Evolutionary conservation across 1,140 invertebrate genomes (phyloP).

Genomic region (Helicoverpa armigera): DNA sequence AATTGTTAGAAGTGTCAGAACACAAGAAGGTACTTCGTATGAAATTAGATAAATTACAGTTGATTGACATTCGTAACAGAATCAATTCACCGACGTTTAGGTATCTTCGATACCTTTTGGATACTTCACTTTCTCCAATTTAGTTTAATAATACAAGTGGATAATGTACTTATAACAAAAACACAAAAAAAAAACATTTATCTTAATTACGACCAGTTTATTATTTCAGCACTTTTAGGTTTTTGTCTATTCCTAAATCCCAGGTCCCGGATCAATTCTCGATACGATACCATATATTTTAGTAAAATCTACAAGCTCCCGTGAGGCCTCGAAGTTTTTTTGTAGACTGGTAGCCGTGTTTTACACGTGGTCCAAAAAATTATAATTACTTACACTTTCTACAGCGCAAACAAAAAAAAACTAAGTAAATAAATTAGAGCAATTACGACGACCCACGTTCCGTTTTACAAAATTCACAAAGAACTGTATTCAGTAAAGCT

Average conservation of each 20-base stretch:
- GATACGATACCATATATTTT: too few species aligned
- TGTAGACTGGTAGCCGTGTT: too few species aligned
- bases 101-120: not conserved
- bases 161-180: not conserved
- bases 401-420: not conserved
- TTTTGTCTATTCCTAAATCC: too few species aligned
- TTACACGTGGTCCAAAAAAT: not conserved
- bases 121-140: not conserved
- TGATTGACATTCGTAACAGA: conserved; percentile 10
- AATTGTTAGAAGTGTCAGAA: not conserved
- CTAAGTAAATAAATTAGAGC: not conserved
- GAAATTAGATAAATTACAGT: not conserved
- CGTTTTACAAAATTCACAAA: not conserved
- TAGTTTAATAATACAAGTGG: conserved; percentile 19
- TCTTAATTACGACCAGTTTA: too few species aligned
- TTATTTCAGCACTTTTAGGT: too few species aligned
- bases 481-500: not conserved
- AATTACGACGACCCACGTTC: not conserved
- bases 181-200: not conserved
- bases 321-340: too few species aligned
- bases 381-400: not conserved
- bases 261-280: too few species aligned
- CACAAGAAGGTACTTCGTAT: not conserved
- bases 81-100: not conserved
- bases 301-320: too few species aligned